Evolutionary conservation across 2,888 invertebrate genomes (phyloP), one percentile per base, ranked within the genome.

Genomic region (Agonopterix heracliana): DNA sequence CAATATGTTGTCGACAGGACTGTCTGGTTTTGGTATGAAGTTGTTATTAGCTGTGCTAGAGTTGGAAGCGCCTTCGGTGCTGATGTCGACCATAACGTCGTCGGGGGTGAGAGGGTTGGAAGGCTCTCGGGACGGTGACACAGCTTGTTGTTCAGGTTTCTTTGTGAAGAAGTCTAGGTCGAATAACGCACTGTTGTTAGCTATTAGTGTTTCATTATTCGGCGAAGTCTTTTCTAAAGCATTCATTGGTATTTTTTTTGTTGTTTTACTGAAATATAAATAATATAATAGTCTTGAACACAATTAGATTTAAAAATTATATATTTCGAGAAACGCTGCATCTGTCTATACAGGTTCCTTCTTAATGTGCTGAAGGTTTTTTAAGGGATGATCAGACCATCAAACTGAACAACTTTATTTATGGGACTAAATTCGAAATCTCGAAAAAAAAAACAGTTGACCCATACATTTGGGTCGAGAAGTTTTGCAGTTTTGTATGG

Each of bases 201-300:
- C 11, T 36, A 59, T 12, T 11, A 60, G 54, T 1, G 57, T 34
- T 35, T 78, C 78, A 49, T 77, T 74, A 53, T 74, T 79, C 1
- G 84, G 81, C 7, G 85, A 82, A 1, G 65, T 17, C 62, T 81
- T 86, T 46, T 83, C 75, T 55, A 92, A 68, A 10, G 90, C 89
- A 71, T 92, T 93, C 91, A 93, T 91, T 52, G 93, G 92, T 61
- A 92, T 86, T 77, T 92, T 92, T 56, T 90, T 90, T 44, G 70
- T 44, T 48, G 82, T 66, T 71, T 89, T 86, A 55, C 91, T 91
- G 71, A 46, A 83, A 84, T 56, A 55, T 50, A 35, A 47, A 9
- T n/a, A 26, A 26, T 5, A 26, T 26, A 26, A 26, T 26, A 7
- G 26, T 26, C 26, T 5, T 26, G 26, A 26, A 26, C 7, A 0